Percentiles rank a stretch among this genome's conserved stretches.
Evolutionary conservation across 1,140 invertebrate species (phyloP).

Genomic region (Aphelenchoides fujianensis): DNA sequence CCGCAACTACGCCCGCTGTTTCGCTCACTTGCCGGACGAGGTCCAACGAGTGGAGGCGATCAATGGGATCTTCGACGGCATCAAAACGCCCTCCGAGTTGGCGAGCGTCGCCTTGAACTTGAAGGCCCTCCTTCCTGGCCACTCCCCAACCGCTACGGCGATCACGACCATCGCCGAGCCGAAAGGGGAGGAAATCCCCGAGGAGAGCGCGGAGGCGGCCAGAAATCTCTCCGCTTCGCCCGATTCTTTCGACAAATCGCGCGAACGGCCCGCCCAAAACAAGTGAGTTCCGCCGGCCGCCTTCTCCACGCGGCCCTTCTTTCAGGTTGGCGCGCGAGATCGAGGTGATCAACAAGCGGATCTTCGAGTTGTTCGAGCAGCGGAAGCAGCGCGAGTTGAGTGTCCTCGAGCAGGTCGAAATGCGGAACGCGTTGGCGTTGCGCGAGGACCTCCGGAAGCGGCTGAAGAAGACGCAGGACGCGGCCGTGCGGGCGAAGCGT

Average conservation of each 20-base stretch:
- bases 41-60: neutral
- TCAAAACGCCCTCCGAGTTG: conserved; percentile 13
- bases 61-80: neutral
- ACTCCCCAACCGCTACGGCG: neutral
- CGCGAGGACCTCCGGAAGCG: conserved; percentile 11
- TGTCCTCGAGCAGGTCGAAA: neutral
- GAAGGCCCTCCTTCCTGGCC: neutral
- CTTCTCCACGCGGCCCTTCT: neutral
- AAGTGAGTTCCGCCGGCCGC: neutral
- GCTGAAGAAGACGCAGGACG: conserved; percentile 19
- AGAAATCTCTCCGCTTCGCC: neutral
- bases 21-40: neutral
- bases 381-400: conserved; percentile 13
- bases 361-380: neutral
- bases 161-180: neutral
- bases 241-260: neutral
- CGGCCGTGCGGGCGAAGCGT: conserved; percentile 17
- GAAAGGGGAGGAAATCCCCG: neutral
- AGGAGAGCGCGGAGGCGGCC: neutral
- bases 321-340: conserved; percentile 12
- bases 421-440: neutral
- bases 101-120: neutral
- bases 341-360: conserved; percentile 9
- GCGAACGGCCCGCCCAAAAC: conserved; percentile 7
- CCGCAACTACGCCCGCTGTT: neutral